Conservation (phyloP, 2,888 invertebrate genomes). For the Mesoligia furuncula region DNA sequence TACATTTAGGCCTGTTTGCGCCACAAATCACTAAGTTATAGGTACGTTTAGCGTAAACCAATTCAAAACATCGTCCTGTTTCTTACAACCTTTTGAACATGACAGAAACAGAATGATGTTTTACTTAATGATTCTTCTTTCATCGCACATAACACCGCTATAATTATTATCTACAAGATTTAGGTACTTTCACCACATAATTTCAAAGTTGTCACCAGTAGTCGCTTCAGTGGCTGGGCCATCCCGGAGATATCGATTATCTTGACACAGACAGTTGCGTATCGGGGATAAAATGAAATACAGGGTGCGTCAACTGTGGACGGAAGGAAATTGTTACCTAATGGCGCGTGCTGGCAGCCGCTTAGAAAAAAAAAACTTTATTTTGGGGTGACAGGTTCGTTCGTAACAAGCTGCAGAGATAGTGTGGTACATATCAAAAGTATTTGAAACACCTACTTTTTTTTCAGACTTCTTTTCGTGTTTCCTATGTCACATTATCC, state of each 20-base stretch:
- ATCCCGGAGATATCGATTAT: constrained; percentile 28
- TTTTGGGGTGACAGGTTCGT: constrained; percentile 6
- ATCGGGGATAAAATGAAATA: constrained; percentile 47
- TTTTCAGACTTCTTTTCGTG: not conserved
- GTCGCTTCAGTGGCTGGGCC: not conserved
- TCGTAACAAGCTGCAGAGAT: not conserved
- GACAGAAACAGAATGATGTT: too few relatives aligned
- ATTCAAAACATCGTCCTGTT: not conserved
- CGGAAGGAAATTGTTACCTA: constrained; percentile 44
- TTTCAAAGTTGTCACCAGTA: constrained; percentile 6
- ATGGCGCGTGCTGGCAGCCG: constrained; percentile 46
- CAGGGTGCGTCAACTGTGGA: constrained; percentile 25
- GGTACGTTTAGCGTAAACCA: too few relatives aligned
- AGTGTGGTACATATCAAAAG: not conserved
- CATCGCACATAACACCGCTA: not conserved
- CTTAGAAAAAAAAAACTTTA: constrained; percentile 21
- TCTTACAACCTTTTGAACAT: not conserved
- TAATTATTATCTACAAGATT: not conserved
- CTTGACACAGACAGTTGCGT: constrained; percentile 30
- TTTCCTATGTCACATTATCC: too few relatives aligned
- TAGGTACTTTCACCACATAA: not conserved
- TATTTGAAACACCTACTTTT: not conserved
- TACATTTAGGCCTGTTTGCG: not conserved
- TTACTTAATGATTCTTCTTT: not conserved
- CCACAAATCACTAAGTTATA: not conserved